These are phyloP conservation scores for Gyrodactylus salaris DNA, from an alignment of 1,140 invertebrate genomes.

Conservation along the genomic window DNA sequence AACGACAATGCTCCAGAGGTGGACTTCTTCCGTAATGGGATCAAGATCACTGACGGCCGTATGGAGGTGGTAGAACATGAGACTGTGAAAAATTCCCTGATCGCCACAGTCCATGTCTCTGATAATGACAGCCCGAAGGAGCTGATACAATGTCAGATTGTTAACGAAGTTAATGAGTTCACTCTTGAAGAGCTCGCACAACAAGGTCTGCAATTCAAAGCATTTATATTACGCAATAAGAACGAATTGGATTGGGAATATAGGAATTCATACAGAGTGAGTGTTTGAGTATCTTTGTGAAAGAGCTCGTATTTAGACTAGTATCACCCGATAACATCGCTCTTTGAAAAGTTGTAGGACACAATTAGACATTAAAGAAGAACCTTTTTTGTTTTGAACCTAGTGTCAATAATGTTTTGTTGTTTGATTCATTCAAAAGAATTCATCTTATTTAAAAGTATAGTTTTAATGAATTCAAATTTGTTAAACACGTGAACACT, in stretches of 20 bases:
- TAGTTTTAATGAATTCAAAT: no score
- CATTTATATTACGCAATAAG: not conserved
- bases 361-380: no score
- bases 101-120: not conserved
- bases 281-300: no score
- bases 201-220: not conserved
- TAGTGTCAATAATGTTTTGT: no score
- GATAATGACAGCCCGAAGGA: not conserved
- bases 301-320: no score
- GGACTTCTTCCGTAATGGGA: not conserved
- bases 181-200: not conserved
- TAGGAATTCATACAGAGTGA: not conserved
- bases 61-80: not conserved
- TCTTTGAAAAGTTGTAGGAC: no score
- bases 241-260: not conserved
- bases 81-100: not conserved
- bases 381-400: no score
- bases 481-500: no score
- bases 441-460: no score
- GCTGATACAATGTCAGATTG: not conserved
- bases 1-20: not conserved
- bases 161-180: not conserved
- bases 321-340: no score
- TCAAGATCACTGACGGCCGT: not conserved
- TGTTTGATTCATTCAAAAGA: no score